These are phyloP conservation scores for Uloborus diversus DNA, from an alignment of 1,140 invertebrate species.

Conservation along the genomic window DNA sequence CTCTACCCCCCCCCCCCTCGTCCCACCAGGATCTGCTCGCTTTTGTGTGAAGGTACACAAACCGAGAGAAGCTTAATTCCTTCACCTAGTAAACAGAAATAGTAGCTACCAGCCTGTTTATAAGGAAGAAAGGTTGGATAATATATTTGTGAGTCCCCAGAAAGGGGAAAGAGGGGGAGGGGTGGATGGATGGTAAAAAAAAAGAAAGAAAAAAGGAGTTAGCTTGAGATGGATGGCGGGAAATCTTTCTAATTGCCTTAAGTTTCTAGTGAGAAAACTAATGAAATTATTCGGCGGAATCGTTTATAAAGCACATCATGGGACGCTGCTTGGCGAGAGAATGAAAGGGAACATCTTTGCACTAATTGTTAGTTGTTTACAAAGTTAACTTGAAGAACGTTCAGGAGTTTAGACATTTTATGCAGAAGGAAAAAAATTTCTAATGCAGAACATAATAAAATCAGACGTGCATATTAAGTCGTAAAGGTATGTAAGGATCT, in stretches of 20 bases:
- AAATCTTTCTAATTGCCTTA: constrained; percentile 53
- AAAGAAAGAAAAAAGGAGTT: neutral
- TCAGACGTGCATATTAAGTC: too few relatives aligned
- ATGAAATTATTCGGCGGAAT: constrained; percentile 50
- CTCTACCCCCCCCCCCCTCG: neutral
- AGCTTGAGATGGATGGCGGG: constrained; percentile 35
- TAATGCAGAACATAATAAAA: neutral
- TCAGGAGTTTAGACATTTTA: neutral
- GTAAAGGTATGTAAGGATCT: too few relatives aligned
- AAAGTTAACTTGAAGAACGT: neutral
- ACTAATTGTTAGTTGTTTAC: too few relatives aligned
- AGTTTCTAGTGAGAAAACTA: constrained; percentile 45
- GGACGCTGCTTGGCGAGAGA: neutral
- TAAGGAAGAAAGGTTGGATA: constrained; percentile 4
- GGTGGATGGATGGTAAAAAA: neutral
- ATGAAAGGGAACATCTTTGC: too few relatives aligned
- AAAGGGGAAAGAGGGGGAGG: neutral
- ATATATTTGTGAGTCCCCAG: neutral
- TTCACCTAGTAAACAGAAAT: constrained; percentile 16
- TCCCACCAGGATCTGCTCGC: neutral
- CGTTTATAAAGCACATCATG: neutral
- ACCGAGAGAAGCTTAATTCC: constrained; percentile 31
- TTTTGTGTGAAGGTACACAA: constrained; percentile 37
- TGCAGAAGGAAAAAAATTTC: neutral
- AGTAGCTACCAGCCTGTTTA: constrained; percentile 24